Base-by-base conservation (phyloP, 2,113 vertebrate species). In the Gadus macrocephalus region DNA sequence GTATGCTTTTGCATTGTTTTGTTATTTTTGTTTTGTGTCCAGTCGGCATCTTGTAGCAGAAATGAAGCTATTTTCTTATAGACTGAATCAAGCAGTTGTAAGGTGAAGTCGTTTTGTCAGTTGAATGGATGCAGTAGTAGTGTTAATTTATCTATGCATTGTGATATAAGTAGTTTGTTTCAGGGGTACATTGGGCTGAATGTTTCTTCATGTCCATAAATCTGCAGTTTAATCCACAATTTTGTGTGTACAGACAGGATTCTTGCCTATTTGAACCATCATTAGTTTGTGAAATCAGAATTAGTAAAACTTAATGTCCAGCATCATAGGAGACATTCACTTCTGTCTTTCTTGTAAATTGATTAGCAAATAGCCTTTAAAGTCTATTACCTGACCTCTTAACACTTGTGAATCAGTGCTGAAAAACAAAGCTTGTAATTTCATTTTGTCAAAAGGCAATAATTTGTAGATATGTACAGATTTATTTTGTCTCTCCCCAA, bases 381-480 rank as follows among this genome's bases (percentile, higher is more conserved):
- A 90, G 86, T 91, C 90, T 89, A 91, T 90, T 86, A 90, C 86
- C 90, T 93, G 93, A 93, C 94, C 91, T 93, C 87, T 92, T 91
- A 49, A 92, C 84, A 89, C 84, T 89, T 90, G 86, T 91, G 90
- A 92, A 92, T 91, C 85, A 83, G 92, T 89, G 83, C 87, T 75
- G 71, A 89, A 49, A 35, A 90, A 88, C 87, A 88, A 90, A 94
- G 8, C 83, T 94, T 95, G 94, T 93, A 90, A 92, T 94, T 93
- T 91, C 91, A 92, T 87, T 49, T 93, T 93, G 92, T 94, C 93
- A 92, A 91, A 94, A 95, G 95, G 96, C 96, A 98, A 99, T 99
- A 97, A 97, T 95, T 93, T 93, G 93, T 99, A 97, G 94, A 98
- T 95, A 95, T 94, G 95, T 95, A 89, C 94, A 95, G 92, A 93